These are phyloP conservation scores for Ceyx margarethae DNA, from an alignment of 2,113 vertebrate species.

Conservation along the genomic window DNA sequence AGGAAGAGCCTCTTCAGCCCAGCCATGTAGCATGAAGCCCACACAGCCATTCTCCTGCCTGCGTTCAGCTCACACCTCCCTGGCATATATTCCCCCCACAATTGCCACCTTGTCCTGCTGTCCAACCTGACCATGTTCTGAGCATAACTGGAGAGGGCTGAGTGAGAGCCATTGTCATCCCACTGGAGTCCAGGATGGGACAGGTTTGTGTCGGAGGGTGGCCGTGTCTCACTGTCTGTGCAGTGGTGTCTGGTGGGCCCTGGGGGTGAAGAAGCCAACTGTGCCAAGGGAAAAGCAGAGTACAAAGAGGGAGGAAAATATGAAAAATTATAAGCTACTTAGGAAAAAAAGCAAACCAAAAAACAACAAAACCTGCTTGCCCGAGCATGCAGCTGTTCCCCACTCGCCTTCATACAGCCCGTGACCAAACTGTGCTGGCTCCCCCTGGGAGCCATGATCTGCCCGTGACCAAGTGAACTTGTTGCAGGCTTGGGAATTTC, in stretches of 20 bases:
- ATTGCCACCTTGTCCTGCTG: fast-evolving
- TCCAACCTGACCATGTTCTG: fast-evolving
- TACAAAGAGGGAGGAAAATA: constrained; percentile 15
- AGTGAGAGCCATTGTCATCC: neutral
- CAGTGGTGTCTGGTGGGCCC: neutral
- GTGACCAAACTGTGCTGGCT: neutral
- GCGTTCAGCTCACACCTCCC: neutral
- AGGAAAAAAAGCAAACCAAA: neutral
- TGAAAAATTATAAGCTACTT: neutral
- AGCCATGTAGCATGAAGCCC: neutral
- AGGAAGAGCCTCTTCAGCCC: neutral
- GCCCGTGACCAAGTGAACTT: constrained; percentile 6
- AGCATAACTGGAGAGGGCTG: fast-evolving
- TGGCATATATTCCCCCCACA: fast-evolving
- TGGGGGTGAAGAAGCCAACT: neutral
- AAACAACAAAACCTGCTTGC: neutral
- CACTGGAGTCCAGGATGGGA: neutral
- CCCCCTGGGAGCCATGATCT: neutral
- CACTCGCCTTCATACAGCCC: neutral
- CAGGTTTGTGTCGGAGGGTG: neutral
- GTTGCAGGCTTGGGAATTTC: constrained; percentile 19
- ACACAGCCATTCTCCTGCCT: neutral
- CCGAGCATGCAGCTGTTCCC: constrained; percentile 4
- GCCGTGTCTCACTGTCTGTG: neutral
- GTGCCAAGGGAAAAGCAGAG: neutral